Evolutionary conservation across 2,888 invertebrate genomes (phyloP), one percentile per base, ranked within the genome.

Genomic region (Cosmia pyralina): DNA sequence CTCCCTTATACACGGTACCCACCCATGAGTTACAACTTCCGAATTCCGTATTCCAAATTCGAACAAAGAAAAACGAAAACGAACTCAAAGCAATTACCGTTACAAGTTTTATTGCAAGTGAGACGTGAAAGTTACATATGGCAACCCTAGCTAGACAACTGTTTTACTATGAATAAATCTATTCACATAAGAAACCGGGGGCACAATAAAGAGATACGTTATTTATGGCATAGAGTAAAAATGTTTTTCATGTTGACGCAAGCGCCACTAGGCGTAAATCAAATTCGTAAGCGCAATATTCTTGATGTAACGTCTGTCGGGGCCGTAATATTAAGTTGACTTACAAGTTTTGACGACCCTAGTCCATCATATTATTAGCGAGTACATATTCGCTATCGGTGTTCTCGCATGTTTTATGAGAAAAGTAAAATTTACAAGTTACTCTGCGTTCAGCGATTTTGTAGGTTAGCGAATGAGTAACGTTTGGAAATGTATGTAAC

Each of bases 81-180:
- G 73, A 55, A 72, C 67, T 58, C 52, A 44, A 81, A 75, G 63
- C 82, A 86, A 85, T 86, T 82, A 86, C 80, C 69, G 80, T 81
- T 78, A 78, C 79, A 84, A 84, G 74, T 86, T 85, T 85, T 86
- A 85, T 86, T 82, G 76, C 72, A 57, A 82, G 69, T 68, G 76
- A 77, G 74, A 82, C 73, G 73, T 68, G 77, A 69, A 76, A 82
- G 70, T 82, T 77, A 67, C 75, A 76, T 68, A 84, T 75, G 81
- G 62, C 67, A 79, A 58, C 75, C 74, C 82, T 68, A 64, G 15
- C 82, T 68, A 64, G 15, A 63, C 70, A 60, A 69, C 72, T 80
- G 80, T 76, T 80, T 77, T 75, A 82, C 86, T 87, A 90, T 90
- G 89, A 89, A 90, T 90, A 90, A 90, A 90, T 89, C 88, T 86